Conservation (phyloP, 23 tunicate genomes). For the Trididemnum miniatum region DNA sequence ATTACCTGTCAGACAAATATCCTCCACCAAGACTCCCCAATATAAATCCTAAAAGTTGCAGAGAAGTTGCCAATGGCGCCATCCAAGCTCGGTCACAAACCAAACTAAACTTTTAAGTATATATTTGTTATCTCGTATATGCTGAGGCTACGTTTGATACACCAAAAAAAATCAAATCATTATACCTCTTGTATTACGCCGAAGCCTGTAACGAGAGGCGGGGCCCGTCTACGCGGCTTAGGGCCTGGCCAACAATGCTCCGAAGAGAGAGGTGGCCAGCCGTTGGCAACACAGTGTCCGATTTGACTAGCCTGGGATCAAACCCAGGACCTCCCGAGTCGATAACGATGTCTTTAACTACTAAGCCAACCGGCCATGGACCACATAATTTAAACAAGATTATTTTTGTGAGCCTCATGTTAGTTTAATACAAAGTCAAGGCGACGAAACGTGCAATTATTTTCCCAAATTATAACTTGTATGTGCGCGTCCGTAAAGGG, state of each 20-base stretch:
- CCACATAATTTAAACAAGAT: too few species aligned
- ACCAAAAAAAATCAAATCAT: neutral
- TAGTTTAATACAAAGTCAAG: too few species aligned
- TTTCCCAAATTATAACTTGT: too few species aligned
- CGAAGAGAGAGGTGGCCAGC: neutral
- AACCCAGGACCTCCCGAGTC: too few species aligned
- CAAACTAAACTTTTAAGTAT: constrained; percentile 27
- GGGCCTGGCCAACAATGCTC: neutral
- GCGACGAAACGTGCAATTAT: too few species aligned
- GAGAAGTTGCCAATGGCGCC: constrained; percentile 28
- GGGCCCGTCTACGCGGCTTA: neutral
- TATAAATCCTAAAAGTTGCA: constrained; percentile 17
- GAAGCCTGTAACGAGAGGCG: neutral
- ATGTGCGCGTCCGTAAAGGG: too few species aligned
- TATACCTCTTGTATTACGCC: neutral
- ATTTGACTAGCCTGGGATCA: neutral
- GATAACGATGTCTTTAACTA: too few species aligned
- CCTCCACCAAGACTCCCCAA: constrained; percentile 26
- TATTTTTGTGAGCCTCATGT: too few species aligned
- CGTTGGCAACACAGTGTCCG: neutral
- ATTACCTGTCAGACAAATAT: constrained; percentile 42
- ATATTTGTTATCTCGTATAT: neutral
- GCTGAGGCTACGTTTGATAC: neutral
- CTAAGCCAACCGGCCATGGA: too few species aligned
- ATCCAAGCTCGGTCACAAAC: constrained; percentile 33